Percentiles rank a stretch among this genome's conserved stretches.
Evolutionary conservation across 1,140 invertebrate species (phyloP).

Genomic region (Heterodera carotae): DNA sequence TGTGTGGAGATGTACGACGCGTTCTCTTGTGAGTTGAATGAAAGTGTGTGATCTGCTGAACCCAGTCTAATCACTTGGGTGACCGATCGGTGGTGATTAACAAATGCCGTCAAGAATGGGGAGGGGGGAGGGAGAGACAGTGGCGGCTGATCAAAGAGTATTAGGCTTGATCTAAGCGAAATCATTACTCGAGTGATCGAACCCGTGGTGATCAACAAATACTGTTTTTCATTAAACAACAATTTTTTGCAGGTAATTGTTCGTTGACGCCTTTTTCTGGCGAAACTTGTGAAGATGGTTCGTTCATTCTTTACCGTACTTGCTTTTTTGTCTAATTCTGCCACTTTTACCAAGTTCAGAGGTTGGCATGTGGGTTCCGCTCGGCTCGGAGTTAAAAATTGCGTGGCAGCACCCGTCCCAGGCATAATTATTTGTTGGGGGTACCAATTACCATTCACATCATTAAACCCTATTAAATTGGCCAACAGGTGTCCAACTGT

Average conservation of each 20-base stretch:
- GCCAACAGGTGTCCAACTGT: slow-evolving; percentile 47
- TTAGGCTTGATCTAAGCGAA: too few relatives aligned
- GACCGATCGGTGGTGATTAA: not conserved
- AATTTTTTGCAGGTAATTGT: slow-evolving; percentile 49
- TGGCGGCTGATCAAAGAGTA: too few relatives aligned
- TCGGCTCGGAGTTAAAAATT: slow-evolving; percentile 58
- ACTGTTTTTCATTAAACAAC: not conserved
- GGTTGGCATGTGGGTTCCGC: slow-evolving; percentile 63
- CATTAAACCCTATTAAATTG: not conserved
- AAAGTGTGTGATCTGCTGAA: not conserved
- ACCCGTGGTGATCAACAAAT: not conserved
- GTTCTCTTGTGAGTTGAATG: slow-evolving; percentile 45
- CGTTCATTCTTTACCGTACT: too few relatives aligned
- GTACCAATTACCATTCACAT: too few relatives aligned
- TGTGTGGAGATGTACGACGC: slow-evolving; percentile 62
- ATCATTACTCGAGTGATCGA: too few relatives aligned
- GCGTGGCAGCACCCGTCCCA: slow-evolving; percentile 65
- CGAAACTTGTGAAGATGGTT: slow-evolving; percentile 60
- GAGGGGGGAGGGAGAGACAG: too few relatives aligned
- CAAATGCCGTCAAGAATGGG: too few relatives aligned
- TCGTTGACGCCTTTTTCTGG: slow-evolving; percentile 60
- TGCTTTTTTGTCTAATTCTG: not conserved
- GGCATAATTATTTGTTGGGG: not conserved
- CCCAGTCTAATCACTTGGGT: too few relatives aligned
- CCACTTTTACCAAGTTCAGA: slow-evolving; percentile 43